phyloP scores from a whole-genome alignment of 1,140 invertebrate species.

The Popillia japonica region DNA sequence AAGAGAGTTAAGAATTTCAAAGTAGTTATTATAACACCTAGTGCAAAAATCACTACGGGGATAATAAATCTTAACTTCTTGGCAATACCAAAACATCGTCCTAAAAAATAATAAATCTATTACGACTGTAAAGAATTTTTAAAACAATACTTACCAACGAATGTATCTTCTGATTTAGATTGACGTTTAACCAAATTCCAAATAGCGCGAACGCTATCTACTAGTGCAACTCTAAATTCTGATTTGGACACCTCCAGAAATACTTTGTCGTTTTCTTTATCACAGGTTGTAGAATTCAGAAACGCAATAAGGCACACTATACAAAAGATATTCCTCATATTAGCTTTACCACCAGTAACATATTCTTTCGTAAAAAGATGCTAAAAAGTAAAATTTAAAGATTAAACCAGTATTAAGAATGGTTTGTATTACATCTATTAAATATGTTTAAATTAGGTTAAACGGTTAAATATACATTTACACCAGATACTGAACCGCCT shows the following conservation, averaged over 20 bases:
- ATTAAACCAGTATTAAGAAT: too few relatives aligned
- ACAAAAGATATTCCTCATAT: slow-evolving; percentile 6
- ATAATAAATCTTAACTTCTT: slow-evolving; percentile 50
- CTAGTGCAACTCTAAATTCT: background rate
- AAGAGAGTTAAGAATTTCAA: slow-evolving; percentile 53
- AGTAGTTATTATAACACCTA: slow-evolving; percentile 54
- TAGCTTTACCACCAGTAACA: background rate
- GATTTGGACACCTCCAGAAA: background rate
- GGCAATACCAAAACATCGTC: slow-evolving; percentile 52
- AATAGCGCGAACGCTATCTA: background rate
- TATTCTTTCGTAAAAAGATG: background rate
- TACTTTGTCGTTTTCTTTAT: background rate
- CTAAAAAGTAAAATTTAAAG: background rate
- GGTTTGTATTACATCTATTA: too few relatives aligned
- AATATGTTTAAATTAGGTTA: too few relatives aligned
- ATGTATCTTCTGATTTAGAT: slow-evolving; percentile 18
- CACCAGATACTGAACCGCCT: too few relatives aligned
- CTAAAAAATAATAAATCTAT: slow-evolving; percentile 46
- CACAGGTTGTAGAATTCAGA: background rate
- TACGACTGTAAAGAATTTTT: background rate
- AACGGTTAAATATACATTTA: too few relatives aligned
- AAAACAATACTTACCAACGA: slow-evolving; percentile 35
- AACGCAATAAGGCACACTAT: background rate
- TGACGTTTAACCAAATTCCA: slow-evolving; percentile 27
- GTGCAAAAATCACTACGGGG: slow-evolving; percentile 51